Evolutionary conservation across 2,113 vertebrate genomes (phyloP), one percentile per base, ranked within the genome.

Genomic region (Otolemur garnettii): DNA sequence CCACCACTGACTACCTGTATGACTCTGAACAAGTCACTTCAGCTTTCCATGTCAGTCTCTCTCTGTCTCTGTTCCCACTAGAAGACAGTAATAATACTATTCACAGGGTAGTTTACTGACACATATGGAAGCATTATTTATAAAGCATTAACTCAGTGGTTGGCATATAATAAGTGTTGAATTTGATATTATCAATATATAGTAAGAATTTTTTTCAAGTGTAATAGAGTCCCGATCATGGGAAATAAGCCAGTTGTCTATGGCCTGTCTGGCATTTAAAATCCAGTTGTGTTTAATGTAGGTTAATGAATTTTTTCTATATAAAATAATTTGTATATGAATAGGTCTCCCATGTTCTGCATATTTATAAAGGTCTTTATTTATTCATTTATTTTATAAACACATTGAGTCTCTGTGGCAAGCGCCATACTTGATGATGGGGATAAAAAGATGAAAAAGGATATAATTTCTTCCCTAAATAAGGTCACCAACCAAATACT

Each of bases 401-500:
- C n/a, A 71, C 84, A 87, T 42, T 81, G 55, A 94, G 86, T 89
- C 53, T 91, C 77, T 90, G 38, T 60, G n/a, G 62, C 86, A 69
- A 94, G 30, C 21, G 85, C 4, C 21, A 59, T 68, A 24, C 17
- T 74, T 12, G 12, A 87, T 72, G 35, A 22, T 30, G 79, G 24
- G 28, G 72, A 74, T 53, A 18, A 55, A 89, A 83, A 92, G n/a
- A 92, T 64, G 13, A 13, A 87, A 83, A 92, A 35, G 45, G 45
- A 79, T 74, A 87, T 59, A 80, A 72, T 87, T 80, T 93, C 92
- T 92, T 10, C n/a, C 91, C 13, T 62, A 93, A 94, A 60, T 77
- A 50, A 74, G 33, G 33, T 94, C 50, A 91, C 69, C 71, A 90
- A 72, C 45, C 53, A 94, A 50, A 93, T 21, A 53, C 11, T 69